A percentile compares a stretch with the other conserved stretches of the same genome.
These are phyloP conservation scores for Syncerus caffer DNA, from an alignment of 2,797 vertebrate genomes.

Conservation along the genomic window DNA sequence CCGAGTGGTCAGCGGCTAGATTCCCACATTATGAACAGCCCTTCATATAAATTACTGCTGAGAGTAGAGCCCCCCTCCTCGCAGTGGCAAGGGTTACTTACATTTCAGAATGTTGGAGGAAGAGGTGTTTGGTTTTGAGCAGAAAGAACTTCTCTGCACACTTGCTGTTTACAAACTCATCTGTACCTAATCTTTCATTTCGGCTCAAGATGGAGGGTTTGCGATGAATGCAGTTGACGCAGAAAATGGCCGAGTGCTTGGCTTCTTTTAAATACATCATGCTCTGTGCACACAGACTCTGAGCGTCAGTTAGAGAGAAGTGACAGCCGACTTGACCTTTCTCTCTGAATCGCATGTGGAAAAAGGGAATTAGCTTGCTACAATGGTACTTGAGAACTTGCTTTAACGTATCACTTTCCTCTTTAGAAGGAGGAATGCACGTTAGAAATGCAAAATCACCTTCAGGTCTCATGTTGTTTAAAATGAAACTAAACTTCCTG, in stretches of 20 bases:
- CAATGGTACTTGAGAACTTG: constrained; percentile 64
- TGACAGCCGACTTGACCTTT: constrained; percentile 85
- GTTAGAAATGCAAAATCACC: constrained; percentile 73
- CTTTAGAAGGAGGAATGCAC: constrained; percentile 62
- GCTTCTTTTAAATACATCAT: constrained; percentile 80
- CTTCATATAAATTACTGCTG: constrained; percentile 46
- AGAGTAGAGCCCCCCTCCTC: background rate
- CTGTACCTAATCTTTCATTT: constrained; percentile 62
- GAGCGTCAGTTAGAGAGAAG: constrained; percentile 81
- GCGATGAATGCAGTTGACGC: constrained; percentile 79
- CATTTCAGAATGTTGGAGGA: constrained; percentile 39
- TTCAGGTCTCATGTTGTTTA: constrained; percentile 65
- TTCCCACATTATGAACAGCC: constrained; percentile 30
- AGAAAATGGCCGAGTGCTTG: constrained; percentile 83
- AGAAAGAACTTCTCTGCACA: constrained; percentile 58
- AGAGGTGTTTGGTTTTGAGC: constrained; percentile 21
- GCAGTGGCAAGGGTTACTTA: background rate
- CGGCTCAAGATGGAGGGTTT: constrained; percentile 83
- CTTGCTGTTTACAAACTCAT: constrained; percentile 70
- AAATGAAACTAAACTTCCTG: constrained; percentile 69
- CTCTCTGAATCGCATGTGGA: constrained; percentile 68
- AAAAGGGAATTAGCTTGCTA: constrained; percentile 78
- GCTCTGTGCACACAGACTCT: constrained; percentile 77
- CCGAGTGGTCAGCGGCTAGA: background rate
- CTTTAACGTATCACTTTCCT: constrained; percentile 74